Evolutionary conservation across 2,113 vertebrate genomes (phyloP).

Genomic region (Mustelus asterias): DNA sequence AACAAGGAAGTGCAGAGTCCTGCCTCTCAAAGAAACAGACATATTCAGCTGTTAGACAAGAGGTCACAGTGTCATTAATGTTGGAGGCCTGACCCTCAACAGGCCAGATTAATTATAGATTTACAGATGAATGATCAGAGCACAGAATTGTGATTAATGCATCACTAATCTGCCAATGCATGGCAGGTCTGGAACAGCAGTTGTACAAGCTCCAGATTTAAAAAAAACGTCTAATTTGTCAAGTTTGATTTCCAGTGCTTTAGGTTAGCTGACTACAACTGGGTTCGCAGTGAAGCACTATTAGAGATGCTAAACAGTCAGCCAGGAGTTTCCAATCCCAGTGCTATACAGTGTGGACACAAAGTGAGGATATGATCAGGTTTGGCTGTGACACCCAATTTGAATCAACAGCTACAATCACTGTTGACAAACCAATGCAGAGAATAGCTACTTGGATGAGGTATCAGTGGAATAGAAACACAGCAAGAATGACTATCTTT

Average conservation of each 20-base stretch:
- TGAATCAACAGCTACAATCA: neutral
- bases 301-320: neutral
- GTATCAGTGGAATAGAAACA: neutral
- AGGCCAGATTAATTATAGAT: neutral
- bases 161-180: neutral
- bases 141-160: neutral
- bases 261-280: neutral
- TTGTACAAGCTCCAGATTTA: neutral
- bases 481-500: neutral
- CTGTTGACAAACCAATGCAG: neutral
- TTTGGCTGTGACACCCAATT: neutral
- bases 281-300: neutral
- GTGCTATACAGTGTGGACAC: neutral
- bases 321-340: neutral
- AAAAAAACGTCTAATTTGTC: neutral
- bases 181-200: neutral
- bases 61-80: neutral
- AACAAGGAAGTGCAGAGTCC: neutral
- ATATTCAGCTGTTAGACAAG: neutral
- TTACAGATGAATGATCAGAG: neutral
- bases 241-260: neutral
- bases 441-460: neutral
- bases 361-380: neutral
- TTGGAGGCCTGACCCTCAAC: neutral
- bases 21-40: neutral